These are phyloP conservation scores for Sebastes cheni DNA, from an alignment of 2,797 vertebrate genomes.

Conservation along the genomic window DNA sequence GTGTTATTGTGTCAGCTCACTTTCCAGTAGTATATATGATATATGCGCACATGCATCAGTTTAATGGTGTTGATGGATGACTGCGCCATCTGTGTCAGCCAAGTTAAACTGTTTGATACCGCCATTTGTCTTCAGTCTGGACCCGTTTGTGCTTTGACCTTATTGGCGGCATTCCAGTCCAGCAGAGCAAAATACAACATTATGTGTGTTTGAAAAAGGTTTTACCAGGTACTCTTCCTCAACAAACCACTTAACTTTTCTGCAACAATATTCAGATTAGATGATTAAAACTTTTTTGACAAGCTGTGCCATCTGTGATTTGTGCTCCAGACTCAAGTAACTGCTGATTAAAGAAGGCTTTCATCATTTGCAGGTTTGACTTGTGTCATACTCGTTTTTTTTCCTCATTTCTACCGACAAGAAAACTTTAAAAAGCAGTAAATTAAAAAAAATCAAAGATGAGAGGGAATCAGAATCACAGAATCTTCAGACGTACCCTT, in stretches of 20 bases:
- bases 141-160: constrained; percentile 35
- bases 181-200: neutral
- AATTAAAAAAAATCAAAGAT: neutral
- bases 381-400: neutral
- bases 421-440: neutral
- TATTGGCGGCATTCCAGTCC: constrained; percentile 30
- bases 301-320: neutral
- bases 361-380: neutral
- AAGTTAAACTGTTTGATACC: constrained; percentile 45
- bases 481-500: neutral
- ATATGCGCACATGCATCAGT: neutral
- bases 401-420: neutral
- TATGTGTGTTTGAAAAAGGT: neutral
- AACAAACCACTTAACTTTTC: neutral
- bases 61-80: constrained; percentile 42
- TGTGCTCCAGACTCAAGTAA: neutral
- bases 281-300: constrained; percentile 10
- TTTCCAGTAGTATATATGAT: neutral
- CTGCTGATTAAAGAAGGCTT: constrained; percentile 7
- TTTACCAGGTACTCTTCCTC: neutral
- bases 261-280: neutral
- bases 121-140: constrained; percentile 49
- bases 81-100: constrained; percentile 22
- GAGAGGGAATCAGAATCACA: neutral
- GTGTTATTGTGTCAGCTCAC: constrained; percentile 10